Base-by-base conservation (phyloP, 2,113 vertebrate genomes). In the Tricholaema leucomelas region DNA sequence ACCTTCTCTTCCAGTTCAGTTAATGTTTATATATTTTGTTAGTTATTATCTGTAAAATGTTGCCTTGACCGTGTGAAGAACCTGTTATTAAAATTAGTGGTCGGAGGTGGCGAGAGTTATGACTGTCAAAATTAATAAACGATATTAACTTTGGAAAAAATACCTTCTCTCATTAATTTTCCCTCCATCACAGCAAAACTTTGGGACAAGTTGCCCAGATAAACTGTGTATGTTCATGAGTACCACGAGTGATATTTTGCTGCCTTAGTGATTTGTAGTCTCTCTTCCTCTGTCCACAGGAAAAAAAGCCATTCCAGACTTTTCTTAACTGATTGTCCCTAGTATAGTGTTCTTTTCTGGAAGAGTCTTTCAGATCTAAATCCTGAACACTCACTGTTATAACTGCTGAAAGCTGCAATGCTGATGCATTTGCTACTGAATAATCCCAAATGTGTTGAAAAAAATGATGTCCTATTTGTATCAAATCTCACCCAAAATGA, bases 321-420 rank as follows among this genome's bases (percentile, higher is more conserved):
- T 67, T 48, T 33, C 15, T 55, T 13, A 64, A 73, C 50, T 0
- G 0, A 7, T 48, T 76, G 33, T 76, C 13, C 13, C 2, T 25
- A 9, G 3, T 27, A 21, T 15, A 66, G 19, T n/a, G 14, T 44
- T 30, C 8, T 30, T 84, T 76, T 76, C 54, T 72, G 36, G 28
- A 58, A 63, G 31, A 40, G 14, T 28, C 18, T 76, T 59, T 67
- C 30, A 77, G 13, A 25, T 83, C 30, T 66, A 35, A 80, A 60
- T 69, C 44, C 31, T 6, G 24, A 40, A 4, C 36, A 46, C 23
- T 52, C 31, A 12, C 31, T 30, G 5, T 5, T 52, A 9, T 56
- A 81, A 70, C 4, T 70, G 9, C 20, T 65, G 38, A 81, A 74
- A 81, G 18, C 10, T 12, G 12, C 7, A 70, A 5, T 0, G 1